Base-by-base conservation (phyloP, 2,888 invertebrate species). In the Eupithecia abbreviata region DNA sequence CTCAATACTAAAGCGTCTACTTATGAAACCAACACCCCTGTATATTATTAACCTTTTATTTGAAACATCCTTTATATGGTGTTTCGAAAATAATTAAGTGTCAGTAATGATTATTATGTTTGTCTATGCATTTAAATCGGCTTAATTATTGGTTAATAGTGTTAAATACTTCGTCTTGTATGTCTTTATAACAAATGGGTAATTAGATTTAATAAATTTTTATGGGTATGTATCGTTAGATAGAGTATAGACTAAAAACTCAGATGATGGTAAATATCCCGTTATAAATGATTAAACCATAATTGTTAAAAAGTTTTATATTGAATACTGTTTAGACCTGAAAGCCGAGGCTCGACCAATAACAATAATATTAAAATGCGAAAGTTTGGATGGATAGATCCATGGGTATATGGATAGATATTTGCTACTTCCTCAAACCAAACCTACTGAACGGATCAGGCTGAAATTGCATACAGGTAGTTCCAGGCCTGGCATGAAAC, bases 71-170 rank as follows among this genome's bases (percentile, higher is more conserved):
- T 69, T 10, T 69, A 45, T 43, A 42, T 12, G 42, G 45, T 62
- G 42, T 30, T 71, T 71, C 18, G 0, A 58, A 30, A n/a, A 49
- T 70, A 62, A 70, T 30, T 45, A 58, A 45, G 55, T 42, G n/a
- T 55, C 55, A 42, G 45, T 71, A 71, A 58, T 18, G 62, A 43
- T 69, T 47, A 71, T 77, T 75, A 66, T 66, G 72, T 75, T 79
- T 67, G 71, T 66, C 72, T 58, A 75, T 80, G 77, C 78, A 77
- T 80, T 79, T 80, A 74, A 80, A 80, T 78, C 73, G 62, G 51
- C 51, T 10, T 51, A 51, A 76, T 76, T 76, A 76, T 45, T 47
- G 47, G 69, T 45, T 67, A 7, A 41, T 30, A 41, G 15, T 65
- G 65, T 10, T 65, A 18, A 4, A 13, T 13, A 13, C 42, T 55